A percentile compares a stretch with the other conserved stretches of the same genome.
Evolutionary conservation across 2,888 invertebrate genomes (phyloP).

Genomic region (Leptura quadrifasciata): DNA sequence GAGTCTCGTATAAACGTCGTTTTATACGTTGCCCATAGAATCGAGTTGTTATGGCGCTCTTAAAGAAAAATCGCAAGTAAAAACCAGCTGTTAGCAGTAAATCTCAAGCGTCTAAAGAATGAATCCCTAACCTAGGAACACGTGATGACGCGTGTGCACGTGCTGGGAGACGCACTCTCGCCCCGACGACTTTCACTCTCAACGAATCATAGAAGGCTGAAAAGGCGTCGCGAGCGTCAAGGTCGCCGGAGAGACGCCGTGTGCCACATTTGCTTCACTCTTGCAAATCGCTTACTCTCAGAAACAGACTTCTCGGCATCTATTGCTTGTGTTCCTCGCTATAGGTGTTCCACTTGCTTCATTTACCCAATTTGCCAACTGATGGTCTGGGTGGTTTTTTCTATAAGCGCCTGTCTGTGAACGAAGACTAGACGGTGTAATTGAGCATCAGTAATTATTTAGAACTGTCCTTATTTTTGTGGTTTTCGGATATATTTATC

Average conservation of each 20-base stretch:
- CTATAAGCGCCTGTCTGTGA: constrained; percentile 27
- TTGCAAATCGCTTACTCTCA: constrained; percentile 26
- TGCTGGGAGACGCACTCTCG: constrained; percentile 46
- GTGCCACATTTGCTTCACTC: constrained; percentile 46
- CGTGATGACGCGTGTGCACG: constrained; percentile 50
- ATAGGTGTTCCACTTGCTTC: constrained; percentile 30
- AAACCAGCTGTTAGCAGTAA: constrained; percentile 17
- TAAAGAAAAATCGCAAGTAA: constrained; percentile 22
- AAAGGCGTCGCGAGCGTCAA: constrained; percentile 68
- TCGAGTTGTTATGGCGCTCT: constrained; percentile 9
- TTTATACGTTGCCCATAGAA: not conserved
- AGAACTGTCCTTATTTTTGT: constrained; percentile 35
- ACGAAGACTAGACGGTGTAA: constrained; percentile 46
- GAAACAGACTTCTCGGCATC: constrained; percentile 27
- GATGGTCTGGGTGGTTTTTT: constrained; percentile 32
- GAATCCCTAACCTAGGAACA: constrained; percentile 44
- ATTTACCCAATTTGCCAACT: constrained; percentile 28
- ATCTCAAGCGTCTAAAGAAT: constrained; percentile 27
- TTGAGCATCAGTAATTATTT: constrained; percentile 42
- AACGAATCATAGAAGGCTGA: constrained; percentile 59
- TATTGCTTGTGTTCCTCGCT: constrained; percentile 27
- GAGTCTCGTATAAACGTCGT: not conserved
- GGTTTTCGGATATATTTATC: constrained; percentile 21
- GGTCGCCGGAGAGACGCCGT: constrained; percentile 58
- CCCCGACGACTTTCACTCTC: constrained; percentile 64